Evolutionary conservation across 2,888 invertebrate genomes (phyloP), one percentile per base, ranked within the genome.

Genomic region (Campoplex nolae): DNA sequence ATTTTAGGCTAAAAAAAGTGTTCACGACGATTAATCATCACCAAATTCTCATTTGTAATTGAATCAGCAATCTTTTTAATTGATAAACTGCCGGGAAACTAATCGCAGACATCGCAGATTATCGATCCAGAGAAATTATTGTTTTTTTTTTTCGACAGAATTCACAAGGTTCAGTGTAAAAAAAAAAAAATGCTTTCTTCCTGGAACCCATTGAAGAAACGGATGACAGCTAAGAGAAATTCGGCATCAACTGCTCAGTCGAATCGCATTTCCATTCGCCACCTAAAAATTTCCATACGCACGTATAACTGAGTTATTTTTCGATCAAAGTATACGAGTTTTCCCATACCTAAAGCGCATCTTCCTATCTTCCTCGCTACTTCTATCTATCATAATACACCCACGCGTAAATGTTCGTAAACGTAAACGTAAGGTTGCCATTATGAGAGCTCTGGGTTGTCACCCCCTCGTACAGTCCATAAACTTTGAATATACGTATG

Each of bases 381-480:
- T 42, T 11, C n/a, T 62, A 45, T 75, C 16, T 23, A 58, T 16
- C n/a, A 42, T 9, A 13, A 58, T 56, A 75, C 62, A 65, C 48
- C 45, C 62, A 45, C 62, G 56, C 32, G 9, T 32, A 1, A 16
- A 48, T 28, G 38, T 28, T 38, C 16, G 32, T 35, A 45, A 38
- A 28, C 16, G 32, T 35, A 45, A 38, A 28, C 28, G 18, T 48
- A 6, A 7, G 35, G 9, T 32, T 67, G 45, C 18, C 32, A 54
- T 56, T 45, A 56, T 68, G 32, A 75, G 48, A 68, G 82, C 68
- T 51, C 45, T 42, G 65, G 16, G 13, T 65, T 76, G 71, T 81
- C 85, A 85, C 65, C 77, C 51, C 56, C 32, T 75, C 70, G 71
- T 51, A 56, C 65, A 18, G 35, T 67, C 78, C 28, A 68, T 68